A percentile compares a stretch with the other conserved stretches of the same genome.
phyloP scores from a whole-genome alignment of 92 coral and sea anemone species.

The Porites divaricata region DNA sequence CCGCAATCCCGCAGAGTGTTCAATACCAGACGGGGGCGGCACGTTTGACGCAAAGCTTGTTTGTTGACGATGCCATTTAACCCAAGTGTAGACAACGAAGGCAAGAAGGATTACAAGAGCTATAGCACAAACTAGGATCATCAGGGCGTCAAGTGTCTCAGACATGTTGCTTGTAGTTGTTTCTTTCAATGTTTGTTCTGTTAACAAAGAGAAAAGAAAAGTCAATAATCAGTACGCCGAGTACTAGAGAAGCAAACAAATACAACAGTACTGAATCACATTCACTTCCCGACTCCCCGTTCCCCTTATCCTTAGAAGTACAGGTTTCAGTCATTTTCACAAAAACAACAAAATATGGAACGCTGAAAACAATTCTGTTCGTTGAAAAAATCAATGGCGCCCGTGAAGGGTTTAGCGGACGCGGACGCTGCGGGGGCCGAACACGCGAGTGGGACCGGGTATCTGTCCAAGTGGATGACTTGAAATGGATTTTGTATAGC shows the following conservation, averaged over 20 bases:
- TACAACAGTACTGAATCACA: neutral
- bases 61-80: slow-evolving; percentile 48
- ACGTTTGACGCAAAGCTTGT: neutral
- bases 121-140: slow-evolving; percentile 43
- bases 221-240: too few relatives aligned
- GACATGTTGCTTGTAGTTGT: slow-evolving; percentile 8
- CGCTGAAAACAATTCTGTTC: too few relatives aligned
- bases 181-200: neutral
- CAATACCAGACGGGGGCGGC: neutral
- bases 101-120: slow-evolving; percentile 51
- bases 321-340: too few relatives aligned
- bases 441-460: too few relatives aligned
- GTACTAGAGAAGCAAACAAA: neutral
- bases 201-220: neutral
- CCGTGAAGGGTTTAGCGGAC: too few relatives aligned
- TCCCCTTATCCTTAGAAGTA: too few relatives aligned
- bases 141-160: slow-evolving; percentile 9
- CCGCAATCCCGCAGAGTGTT: neutral
- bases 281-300: too few relatives aligned
- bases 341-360: too few relatives aligned
- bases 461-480: too few relatives aligned
- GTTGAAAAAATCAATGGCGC: too few relatives aligned
- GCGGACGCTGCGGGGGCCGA: too few relatives aligned
- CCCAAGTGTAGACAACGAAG: slow-evolving; percentile 57
- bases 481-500: too few relatives aligned